These are phyloP conservation scores for Mastacembelus armatus DNA, from an alignment of 2,797 vertebrate genomes.

Conservation along the genomic window DNA sequence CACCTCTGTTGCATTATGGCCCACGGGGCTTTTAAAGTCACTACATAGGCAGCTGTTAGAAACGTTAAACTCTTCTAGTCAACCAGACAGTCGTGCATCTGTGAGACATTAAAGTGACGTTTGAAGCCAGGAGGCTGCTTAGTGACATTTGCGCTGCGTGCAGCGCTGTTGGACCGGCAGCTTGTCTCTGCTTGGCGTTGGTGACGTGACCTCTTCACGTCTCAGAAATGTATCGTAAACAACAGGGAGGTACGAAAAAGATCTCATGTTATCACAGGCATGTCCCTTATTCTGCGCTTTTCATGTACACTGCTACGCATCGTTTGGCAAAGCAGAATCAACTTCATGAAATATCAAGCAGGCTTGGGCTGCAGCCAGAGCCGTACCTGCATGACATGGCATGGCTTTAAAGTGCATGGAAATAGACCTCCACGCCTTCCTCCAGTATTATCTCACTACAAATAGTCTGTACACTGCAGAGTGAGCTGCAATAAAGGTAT, in stretches of 20 bases:
- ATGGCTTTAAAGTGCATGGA: slow-evolving; percentile 73
- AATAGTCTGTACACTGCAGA: slow-evolving; percentile 24
- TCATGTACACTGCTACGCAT: neutral
- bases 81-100: neutral
- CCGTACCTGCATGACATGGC: slow-evolving; percentile 69
- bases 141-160: slow-evolving; percentile 25
- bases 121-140: slow-evolving; percentile 17
- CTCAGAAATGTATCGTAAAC: neutral
- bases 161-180: neutral
- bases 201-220: slow-evolving; percentile 19
- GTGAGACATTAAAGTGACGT: slow-evolving; percentile 2
- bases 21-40: slow-evolving; percentile 1
- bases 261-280: neutral
- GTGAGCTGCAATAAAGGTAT: slow-evolving; percentile 10
- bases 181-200: neutral
- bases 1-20: neutral
- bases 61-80: slow-evolving; percentile 29
- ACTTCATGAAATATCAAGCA: slow-evolving; percentile 37
- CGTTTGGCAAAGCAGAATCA: slow-evolving; percentile 9
- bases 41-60: slow-evolving; percentile 4
- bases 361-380: slow-evolving; percentile 34
- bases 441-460: slow-evolving; percentile 61
- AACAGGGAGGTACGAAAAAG: neutral
- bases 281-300: slow-evolving; percentile 16
- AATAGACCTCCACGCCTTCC: neutral